Conservation (phyloP, 2,797 vertebrate genomes). For the Gobionotothen gibberifrons region DNA sequence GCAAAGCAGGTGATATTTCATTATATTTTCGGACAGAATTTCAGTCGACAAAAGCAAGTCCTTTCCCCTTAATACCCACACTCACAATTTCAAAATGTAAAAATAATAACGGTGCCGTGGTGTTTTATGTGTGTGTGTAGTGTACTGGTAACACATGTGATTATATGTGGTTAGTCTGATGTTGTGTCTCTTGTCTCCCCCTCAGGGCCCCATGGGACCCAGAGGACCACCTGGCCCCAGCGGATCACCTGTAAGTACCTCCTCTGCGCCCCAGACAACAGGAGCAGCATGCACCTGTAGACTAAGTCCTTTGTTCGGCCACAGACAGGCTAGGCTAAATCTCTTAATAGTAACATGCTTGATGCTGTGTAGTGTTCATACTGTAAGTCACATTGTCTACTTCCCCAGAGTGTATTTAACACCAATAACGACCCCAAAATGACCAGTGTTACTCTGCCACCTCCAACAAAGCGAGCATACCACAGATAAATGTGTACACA, state of each 20-base stretch:
- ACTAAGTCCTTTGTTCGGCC: slow-evolving; percentile 22
- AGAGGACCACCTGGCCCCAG: slow-evolving; percentile 93
- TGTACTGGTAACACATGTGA: background rate
- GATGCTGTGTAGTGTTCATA: slow-evolving; percentile 1
- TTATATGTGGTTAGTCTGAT: slow-evolving; percentile 43
- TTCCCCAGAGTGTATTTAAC: slow-evolving; percentile 17
- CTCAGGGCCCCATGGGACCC: slow-evolving; percentile 96
- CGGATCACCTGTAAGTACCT: slow-evolving; percentile 92
- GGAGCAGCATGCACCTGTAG: slow-evolving; percentile 26
- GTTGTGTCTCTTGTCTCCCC: slow-evolving; percentile 39
- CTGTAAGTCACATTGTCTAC: slow-evolving; percentile 19
- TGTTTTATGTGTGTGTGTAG: slow-evolving; percentile 26
- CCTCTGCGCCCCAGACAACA: slow-evolving; percentile 27
- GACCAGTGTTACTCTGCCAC: slow-evolving; percentile 9
- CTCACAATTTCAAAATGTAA: background rate
- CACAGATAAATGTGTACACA: slow-evolving; percentile 33
- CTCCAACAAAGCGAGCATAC: background rate
- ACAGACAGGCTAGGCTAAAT: slow-evolving; percentile 40
- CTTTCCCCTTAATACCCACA: background rate
- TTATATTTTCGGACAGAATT: slow-evolving; percentile 30
- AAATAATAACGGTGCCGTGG: background rate
- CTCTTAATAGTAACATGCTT: slow-evolving; percentile 47
- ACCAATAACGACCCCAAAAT: slow-evolving; percentile 22
- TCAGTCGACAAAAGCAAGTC: background rate
- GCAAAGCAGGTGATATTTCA: slow-evolving; percentile 50